phyloP scores from a whole-genome alignment of 2,888 invertebrate genomes.

The Luperina nickerlii region DNA sequence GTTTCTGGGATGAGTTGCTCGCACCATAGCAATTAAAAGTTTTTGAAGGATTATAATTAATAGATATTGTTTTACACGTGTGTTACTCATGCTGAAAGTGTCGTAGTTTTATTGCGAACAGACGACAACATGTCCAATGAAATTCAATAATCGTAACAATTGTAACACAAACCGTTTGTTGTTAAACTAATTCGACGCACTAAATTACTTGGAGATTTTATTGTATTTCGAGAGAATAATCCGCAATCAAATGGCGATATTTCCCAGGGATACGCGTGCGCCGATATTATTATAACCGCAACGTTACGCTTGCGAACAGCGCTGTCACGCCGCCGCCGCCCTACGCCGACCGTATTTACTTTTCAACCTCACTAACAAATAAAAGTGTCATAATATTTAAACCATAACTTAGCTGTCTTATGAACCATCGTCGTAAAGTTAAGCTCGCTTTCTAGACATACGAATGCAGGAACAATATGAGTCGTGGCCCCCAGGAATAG shows the following conservation, averaged over 20 bases:
- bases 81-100: not conserved
- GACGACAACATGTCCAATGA: slow-evolving; percentile 23
- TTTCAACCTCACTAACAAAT: slow-evolving; percentile 86
- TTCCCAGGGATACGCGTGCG: slow-evolving; percentile 71
- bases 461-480: slow-evolving; percentile 72
- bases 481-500: slow-evolving; percentile 76
- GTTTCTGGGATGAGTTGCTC: slow-evolving; percentile 12
- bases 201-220: slow-evolving; percentile 69
- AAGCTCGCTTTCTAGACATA: slow-evolving; percentile 82
- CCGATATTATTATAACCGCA: slow-evolving; percentile 68
- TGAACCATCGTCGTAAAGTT: slow-evolving; percentile 86
- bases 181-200: slow-evolving; percentile 66
- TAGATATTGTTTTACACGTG: not conserved
- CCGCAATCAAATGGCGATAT: slow-evolving; percentile 77
- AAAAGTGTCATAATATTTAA: slow-evolving; percentile 90
- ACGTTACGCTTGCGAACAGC: slow-evolving; percentile 77
- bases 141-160: slow-evolving; percentile 61
- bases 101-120: not conserved
- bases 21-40: slow-evolving; percentile 16
- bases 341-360: slow-evolving; percentile 83
- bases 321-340: slow-evolving; percentile 67
- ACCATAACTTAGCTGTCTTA: slow-evolving; percentile 88
- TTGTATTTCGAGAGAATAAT: slow-evolving; percentile 75
- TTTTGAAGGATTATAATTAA: not conserved
- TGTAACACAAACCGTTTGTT: slow-evolving; percentile 45